phyloP scores from a whole-genome alignment of 1,140 invertebrate genomes.

The Leptinotarsa texana region DNA sequence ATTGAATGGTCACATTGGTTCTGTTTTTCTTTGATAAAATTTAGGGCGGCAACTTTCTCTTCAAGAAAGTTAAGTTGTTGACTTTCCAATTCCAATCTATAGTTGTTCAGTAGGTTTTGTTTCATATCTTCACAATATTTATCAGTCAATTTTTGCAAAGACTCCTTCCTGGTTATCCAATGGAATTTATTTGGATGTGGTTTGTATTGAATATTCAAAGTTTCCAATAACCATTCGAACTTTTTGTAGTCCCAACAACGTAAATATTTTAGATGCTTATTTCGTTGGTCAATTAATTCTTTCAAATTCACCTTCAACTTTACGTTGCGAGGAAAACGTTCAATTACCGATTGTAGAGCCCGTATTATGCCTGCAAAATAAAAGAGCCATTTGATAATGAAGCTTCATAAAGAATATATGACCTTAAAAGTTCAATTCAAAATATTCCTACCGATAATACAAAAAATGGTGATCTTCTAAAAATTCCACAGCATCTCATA shows the following conservation, averaged over 20 bases:
- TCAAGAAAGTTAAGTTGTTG: slow-evolving; percentile 71
- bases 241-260: slow-evolving; percentile 77
- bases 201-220: slow-evolving; percentile 77
- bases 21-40: slow-evolving; percentile 74
- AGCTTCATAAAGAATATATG: no score
- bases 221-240: slow-evolving; percentile 85
- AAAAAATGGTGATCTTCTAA: no score
- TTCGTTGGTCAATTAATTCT: slow-evolving; percentile 76
- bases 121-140: slow-evolving; percentile 70
- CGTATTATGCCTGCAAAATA: slow-evolving; percentile 57
- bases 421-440: no score
- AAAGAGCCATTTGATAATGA: no score
- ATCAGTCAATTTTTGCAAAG: slow-evolving; percentile 66
- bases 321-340: slow-evolving; percentile 59
- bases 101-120: slow-evolving; percentile 65
- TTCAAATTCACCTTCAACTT: slow-evolving; percentile 63
- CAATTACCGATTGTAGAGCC: slow-evolving; percentile 59
- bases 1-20: slow-evolving; percentile 64
- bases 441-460: no score
- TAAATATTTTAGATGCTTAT: slow-evolving; percentile 70
- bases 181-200: slow-evolving; percentile 65
- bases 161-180: slow-evolving; percentile 69
- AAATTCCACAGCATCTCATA: no score
- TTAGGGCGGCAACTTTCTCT: slow-evolving; percentile 64
- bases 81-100: slow-evolving; percentile 62